Conservation (phyloP, 2,797 vertebrate genomes). For the Muscicapa striata region DNA sequence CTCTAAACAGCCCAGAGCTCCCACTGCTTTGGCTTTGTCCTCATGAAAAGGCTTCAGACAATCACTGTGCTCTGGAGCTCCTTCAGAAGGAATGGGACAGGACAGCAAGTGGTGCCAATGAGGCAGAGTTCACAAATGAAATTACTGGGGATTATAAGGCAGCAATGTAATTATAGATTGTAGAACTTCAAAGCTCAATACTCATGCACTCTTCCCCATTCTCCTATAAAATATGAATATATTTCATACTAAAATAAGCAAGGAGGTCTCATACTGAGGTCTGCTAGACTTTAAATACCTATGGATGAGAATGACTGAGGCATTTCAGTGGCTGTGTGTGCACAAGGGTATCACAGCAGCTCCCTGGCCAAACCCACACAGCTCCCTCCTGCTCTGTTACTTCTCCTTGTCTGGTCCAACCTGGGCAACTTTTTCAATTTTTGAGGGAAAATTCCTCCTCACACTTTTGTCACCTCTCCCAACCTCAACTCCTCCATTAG, state of each 20-base stretch:
- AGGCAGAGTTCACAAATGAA: conserved; percentile 15
- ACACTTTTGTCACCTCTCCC: not conserved
- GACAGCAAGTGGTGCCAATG: not conserved
- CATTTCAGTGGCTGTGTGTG: not conserved
- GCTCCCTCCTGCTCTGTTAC: not conserved
- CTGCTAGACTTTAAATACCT: not conserved
- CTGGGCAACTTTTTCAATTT: not conserved
- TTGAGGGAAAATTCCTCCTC: not conserved
- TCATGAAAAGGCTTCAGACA: not conserved
- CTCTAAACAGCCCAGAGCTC: not conserved
- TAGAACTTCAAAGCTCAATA: not conserved
- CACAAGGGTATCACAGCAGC: not conserved
- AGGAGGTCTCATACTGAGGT: not conserved
- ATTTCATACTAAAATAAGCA: not conserved
- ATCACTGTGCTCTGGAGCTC: not conserved
- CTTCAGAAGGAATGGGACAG: not conserved
- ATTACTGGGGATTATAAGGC: conserved; percentile 3
- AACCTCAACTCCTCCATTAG: accelerated
- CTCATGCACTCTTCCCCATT: not conserved
- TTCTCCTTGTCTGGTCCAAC: not conserved
- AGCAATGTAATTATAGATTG: not conserved
- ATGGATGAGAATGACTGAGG: not conserved
- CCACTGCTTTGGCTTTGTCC: not conserved
- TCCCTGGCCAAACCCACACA: not conserved
- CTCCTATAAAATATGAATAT: not conserved